Base-by-base conservation (phyloP, 2,888 invertebrate species). In the Junonia oenone region DNA sequence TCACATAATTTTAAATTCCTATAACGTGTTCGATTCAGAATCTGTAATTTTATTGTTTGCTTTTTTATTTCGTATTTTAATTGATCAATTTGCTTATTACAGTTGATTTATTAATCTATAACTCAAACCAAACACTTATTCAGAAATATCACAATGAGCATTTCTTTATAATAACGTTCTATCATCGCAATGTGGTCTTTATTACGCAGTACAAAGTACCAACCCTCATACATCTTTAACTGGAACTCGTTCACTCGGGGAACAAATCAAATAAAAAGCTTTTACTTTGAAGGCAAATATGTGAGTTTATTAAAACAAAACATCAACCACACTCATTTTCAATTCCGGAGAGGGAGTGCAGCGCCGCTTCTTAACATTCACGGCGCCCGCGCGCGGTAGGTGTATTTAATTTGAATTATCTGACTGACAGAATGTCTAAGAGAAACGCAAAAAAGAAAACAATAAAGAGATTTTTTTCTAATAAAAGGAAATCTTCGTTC, bases 381-480 rank as follows among this genome's bases (percentile, higher is more conserved):
- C 73, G 65, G 69, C 68, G 72, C 67, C 68, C 66, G 72, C 78
- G 72, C 68, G 83, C 79, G 81, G 87, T 83, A 81, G 86, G 86
- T 85, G 81, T 81, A 77, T 82, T 84, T 85, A 85, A 87, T 85
- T 81, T 83, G 82, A 86, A 87, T 86, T 85, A 86, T 85, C 81
- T 79, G 78, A 83, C 81, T 82, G 84, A 81, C 88, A 77, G 78
- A 81, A 83, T 80, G 78, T 80, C 80, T 83, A 81, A 84, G 69
- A 73, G 78, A 78, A 72, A 73, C 66, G 66, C 70, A 15, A 46
- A 46, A 74, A 75, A 77, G 76, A 73, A 78, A 76, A 82, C 75
- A 81, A 80, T 78, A 82, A 81, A 69, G 78, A 79, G 72, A 74
- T 71, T 75, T 78, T 74, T 78, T 78, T 71, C 68, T 67, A 75